These are phyloP conservation scores for Sterrhoptilus dennistouni DNA, from an alignment of 2,113 vertebrate genomes.

Conservation along the genomic window DNA sequence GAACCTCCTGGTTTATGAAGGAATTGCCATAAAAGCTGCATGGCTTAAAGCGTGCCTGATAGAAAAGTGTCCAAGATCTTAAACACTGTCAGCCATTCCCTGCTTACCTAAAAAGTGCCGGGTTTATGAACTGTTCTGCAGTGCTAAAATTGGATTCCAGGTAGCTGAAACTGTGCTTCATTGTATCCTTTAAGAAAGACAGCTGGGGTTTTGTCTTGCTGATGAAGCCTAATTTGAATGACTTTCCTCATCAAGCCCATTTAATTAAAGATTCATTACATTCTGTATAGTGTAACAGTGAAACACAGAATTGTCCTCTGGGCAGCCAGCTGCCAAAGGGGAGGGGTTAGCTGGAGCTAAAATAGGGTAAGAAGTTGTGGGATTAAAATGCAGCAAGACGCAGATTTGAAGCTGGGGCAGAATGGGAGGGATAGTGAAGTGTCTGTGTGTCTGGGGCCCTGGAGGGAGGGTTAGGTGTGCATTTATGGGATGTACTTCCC, in stretches of 20 bases:
- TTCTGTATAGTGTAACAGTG: background rate
- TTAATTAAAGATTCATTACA: conserved; percentile 52
- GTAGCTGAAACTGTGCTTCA: conserved; percentile 15
- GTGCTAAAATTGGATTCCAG: background rate
- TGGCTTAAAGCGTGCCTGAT: background rate
- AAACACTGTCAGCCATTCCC: background rate
- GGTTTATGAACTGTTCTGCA: background rate
- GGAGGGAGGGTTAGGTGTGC: background rate
- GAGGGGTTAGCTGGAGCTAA: background rate
- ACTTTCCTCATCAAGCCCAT: conserved; percentile 38
- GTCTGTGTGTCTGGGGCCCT: background rate
- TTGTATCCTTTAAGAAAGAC: conserved; percentile 5
- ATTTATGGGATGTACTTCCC: background rate
- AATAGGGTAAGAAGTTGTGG: background rate
- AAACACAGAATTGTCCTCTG: background rate
- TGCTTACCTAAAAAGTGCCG: background rate
- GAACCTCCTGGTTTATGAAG: background rate
- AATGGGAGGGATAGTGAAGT: background rate
- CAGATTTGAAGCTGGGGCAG: background rate
- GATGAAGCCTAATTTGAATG: conserved; percentile 39
- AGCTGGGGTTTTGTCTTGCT: conserved; percentile 36
- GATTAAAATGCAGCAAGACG: background rate
- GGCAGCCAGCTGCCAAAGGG: background rate
- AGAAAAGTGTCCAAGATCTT: background rate
- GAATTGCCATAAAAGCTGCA: background rate